Evolutionary conservation across 2,113 vertebrate species (phyloP).

Genomic region (Platanista minor): DNA sequence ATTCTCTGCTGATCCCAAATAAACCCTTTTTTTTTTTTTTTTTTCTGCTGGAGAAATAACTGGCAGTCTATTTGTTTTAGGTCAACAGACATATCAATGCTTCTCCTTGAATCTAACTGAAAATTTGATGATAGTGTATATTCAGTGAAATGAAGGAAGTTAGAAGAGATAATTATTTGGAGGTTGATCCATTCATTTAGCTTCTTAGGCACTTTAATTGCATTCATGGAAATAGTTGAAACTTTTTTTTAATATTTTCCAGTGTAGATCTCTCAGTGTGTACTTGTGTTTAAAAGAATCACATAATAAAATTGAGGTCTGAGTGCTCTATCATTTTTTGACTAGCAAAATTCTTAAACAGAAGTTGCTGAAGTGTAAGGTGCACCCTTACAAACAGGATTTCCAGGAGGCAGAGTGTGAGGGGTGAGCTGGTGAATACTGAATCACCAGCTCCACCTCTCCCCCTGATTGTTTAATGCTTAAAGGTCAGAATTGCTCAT

Average conservation of each 20-base stretch:
- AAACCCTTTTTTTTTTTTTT: background rate
- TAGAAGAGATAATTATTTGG: background rate
- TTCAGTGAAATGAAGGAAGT: constrained; percentile 9
- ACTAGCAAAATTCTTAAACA: background rate
- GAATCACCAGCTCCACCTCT: background rate
- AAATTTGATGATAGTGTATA: background rate
- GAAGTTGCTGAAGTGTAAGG: background rate
- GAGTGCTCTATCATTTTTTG: background rate
- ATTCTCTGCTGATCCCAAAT: background rate
- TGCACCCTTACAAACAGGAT: background rate
- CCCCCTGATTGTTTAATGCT: background rate
- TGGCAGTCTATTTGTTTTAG: background rate
- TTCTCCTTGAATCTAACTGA: background rate
- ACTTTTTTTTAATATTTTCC: background rate
- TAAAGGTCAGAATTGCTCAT: background rate
- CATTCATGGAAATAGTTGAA: background rate
- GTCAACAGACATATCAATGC: background rate
- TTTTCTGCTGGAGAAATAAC: background rate
- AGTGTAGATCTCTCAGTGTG: background rate
- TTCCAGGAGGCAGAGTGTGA: background rate
- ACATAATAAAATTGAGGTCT: background rate
- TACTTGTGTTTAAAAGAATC: constrained; percentile 11
- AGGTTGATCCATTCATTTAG: background rate
- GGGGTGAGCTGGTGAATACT: background rate
- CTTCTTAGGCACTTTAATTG: constrained; percentile 7